Base-by-base conservation (phyloP, 2,113 vertebrate genomes). In the Polypterus senegalus region DNA sequence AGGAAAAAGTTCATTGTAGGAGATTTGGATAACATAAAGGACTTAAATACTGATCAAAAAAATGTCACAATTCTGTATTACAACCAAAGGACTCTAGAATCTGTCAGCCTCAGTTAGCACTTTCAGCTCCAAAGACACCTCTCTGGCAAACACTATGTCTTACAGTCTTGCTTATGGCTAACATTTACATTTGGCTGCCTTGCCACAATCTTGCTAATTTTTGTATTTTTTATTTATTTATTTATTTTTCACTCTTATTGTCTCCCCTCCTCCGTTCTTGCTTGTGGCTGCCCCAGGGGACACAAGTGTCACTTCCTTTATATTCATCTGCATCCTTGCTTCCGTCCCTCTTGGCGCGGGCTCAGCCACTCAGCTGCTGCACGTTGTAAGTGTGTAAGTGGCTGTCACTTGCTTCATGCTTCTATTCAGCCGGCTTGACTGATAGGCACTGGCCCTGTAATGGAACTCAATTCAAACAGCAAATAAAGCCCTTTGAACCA, bases 401-500 rank as follows among this genome's bases (percentile, higher is more conserved):
- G 63, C 67, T 65, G 47, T 67, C 47, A 68, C 66, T 63, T 58
- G 61, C 63, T 71, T 60, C 5, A 64, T 7, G 3, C 66, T 61
- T 79, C 77, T 69, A 72, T 70, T 75, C 79, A 83, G 27, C 67
- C 66, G 68, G 63, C 74, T 63, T 86, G 74, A 80, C 69, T 76
- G 72, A 77, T 69, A 49, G 64, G 68, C 78, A 74, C 73, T 72
- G 77, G 77, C 75, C 70, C 73, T 65, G 58, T 81, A 81, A 76
- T 77, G 79, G 71, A 86, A 74, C 65, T 78, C 76, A 74, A 81
- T 83, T 84, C 74, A 85, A 80, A 84, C 70, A 67, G 66, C 73
- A 86, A 86, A 84, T 89, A 83, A 83, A 84, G 71, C 74, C 73
- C 69, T 83, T 83, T 83, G 78, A 80, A 80, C 71, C 76, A 76